Conservation (phyloP, 2,797 vertebrate species). For the Vespertilio murinus region DNA sequence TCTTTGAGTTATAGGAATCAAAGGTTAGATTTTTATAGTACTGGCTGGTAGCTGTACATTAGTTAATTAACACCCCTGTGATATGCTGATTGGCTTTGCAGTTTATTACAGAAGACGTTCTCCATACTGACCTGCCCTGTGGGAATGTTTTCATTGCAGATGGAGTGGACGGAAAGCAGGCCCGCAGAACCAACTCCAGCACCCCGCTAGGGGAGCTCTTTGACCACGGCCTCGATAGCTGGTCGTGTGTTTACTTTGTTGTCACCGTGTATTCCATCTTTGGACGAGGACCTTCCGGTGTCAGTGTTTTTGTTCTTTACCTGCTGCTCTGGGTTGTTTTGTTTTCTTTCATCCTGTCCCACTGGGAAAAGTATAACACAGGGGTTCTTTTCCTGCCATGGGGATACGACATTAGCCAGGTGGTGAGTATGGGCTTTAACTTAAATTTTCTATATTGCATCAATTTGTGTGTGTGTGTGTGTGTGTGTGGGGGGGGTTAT, state of each 20-base stretch:
- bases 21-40: neutral
- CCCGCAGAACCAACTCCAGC: constrained; percentile 96
- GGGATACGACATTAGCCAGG: constrained; percentile 99
- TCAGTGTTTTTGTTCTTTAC: constrained; percentile 92
- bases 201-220: constrained; percentile 97
- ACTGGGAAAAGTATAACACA: constrained; percentile 99
- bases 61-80: neutral
- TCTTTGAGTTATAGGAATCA: neutral
- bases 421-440: constrained; percentile 87
- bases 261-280: constrained; percentile 98
- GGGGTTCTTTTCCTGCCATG: constrained; percentile 98
- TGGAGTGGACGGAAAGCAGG: constrained; percentile 97
- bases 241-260: constrained; percentile 97
- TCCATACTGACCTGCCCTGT: constrained; percentile 22
- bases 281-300: constrained; percentile 91
- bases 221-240: constrained; percentile 98
- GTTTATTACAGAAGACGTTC: neutral
- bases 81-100: neutral
- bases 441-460: constrained; percentile 6
- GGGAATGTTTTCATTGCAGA: constrained; percentile 84
- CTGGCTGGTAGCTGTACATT: neutral
- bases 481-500: neutral
- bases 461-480: no score
- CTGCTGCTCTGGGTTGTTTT: constrained; percentile 97
- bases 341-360: constrained; percentile 98